These are phyloP conservation scores for Sphaerophoria rueppellii DNA, from an alignment of 2,888 invertebrate species.

Conservation along the genomic window DNA sequence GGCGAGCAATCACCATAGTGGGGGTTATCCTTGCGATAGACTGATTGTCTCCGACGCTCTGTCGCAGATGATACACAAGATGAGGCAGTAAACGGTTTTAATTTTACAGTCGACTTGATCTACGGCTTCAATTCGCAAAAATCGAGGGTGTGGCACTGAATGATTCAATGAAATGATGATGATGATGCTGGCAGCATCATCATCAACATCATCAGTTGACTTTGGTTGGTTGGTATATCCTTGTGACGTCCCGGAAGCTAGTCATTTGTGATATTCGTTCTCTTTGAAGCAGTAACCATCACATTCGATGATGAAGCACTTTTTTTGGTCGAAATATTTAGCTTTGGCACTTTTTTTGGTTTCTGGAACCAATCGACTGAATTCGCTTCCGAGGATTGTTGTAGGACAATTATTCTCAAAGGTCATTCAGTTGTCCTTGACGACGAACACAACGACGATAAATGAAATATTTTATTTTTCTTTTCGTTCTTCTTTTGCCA, in stretches of 20 bases:
- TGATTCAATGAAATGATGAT: slow-evolving; percentile 68
- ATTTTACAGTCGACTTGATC: slow-evolving; percentile 73
- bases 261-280: slow-evolving; percentile 67
- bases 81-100: slow-evolving; percentile 70
- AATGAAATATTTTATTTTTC: slow-evolving; percentile 5
- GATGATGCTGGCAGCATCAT: slow-evolving; percentile 54
- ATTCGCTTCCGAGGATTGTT: slow-evolving; percentile 9
- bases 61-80: not conserved
- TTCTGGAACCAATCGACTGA: slow-evolving; percentile 59
- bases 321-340: slow-evolving; percentile 30
- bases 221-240: slow-evolving; percentile 52
- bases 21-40: slow-evolving; percentile 60
- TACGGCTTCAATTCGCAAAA: slow-evolving; percentile 67
- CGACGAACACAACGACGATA: not conserved
- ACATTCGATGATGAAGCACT: slow-evolving; percentile 60
- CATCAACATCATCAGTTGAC: slow-evolving; percentile 51
- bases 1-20: slow-evolving; percentile 74
- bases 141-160: slow-evolving; percentile 70
- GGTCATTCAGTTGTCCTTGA: slow-evolving; percentile 50
- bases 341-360: not conserved
- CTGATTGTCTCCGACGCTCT: slow-evolving; percentile 16
- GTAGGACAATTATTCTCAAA: slow-evolving; percentile 59
- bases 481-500: slow-evolving; percentile 7
- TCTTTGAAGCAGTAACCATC: not conserved
- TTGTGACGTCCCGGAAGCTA: slow-evolving; percentile 67